Conservation (phyloP, 2,797 vertebrate species). For the Calcarius lapponicus region DNA sequence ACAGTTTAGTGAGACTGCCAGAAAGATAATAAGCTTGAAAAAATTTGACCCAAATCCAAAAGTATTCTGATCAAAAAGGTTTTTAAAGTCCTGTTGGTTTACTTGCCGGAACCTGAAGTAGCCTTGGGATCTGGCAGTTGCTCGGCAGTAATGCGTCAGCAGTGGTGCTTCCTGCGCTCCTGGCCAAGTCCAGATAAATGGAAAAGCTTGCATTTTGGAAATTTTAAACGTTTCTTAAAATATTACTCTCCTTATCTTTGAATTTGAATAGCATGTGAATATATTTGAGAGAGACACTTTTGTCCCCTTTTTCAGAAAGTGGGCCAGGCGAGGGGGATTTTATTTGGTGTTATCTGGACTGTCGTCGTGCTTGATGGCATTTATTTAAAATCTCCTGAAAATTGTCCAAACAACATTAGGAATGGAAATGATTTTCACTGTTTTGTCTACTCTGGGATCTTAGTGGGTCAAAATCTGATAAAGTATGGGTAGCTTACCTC, state of each 20-base stretch:
- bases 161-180: neutral
- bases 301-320: neutral
- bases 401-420: neutral
- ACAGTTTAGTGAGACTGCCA: neutral
- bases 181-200: neutral
- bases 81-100: constrained; percentile 23
- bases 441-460: neutral
- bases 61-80: neutral
- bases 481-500: neutral
- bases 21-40: neutral
- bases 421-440: neutral
- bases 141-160: neutral
- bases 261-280: neutral
- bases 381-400: neutral
- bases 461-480: neutral
- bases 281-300: neutral
- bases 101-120: constrained; percentile 43
- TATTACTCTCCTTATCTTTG: neutral
- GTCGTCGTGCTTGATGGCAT: neutral
- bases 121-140: constrained; percentile 29
- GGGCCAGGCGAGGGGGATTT: accelerated
- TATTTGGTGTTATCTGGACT: neutral
- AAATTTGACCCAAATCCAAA: neutral
- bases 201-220: constrained; percentile 8
- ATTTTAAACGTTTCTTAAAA: neutral